These are phyloP conservation scores for Aplocera efformata DNA, from an alignment of 2,888 invertebrate genomes.

Conservation along the genomic window DNA sequence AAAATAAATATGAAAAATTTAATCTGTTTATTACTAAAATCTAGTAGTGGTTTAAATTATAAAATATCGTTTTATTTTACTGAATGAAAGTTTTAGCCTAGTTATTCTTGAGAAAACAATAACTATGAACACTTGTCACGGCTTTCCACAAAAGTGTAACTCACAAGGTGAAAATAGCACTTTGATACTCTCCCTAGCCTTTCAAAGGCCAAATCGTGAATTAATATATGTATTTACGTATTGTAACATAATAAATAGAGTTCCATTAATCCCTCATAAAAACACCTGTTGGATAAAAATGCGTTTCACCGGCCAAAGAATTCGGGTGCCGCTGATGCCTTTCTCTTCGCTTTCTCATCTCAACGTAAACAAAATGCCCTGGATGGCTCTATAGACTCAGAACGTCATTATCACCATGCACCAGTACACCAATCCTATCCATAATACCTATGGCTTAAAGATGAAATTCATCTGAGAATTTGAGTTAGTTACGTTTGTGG, in stretches of 20 bases:
- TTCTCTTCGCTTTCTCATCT: constrained; percentile 69
- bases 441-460: neutral
- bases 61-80: no score
- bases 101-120: no score
- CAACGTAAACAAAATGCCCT: constrained; percentile 61
- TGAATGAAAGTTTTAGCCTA: no score
- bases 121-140: no score
- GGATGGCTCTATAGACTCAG: constrained; percentile 32
- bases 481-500: neutral
- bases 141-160: no score
- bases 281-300: constrained; percentile 40
- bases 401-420: neutral
- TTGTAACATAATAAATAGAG: neutral
- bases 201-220: no score
- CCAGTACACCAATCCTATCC: neutral
- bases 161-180: no score
- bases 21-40: no score
- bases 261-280: neutral
- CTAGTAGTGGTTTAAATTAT: no score
- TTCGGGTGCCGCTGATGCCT: constrained; percentile 59
- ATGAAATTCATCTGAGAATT: neutral
- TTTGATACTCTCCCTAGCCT: no score
- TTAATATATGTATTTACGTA: no score
- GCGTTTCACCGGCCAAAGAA: constrained; percentile 62
- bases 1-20: no score